Evolutionary conservation across 2,888 invertebrate species (phyloP), one percentile per base, ranked within the genome.

Genomic region (Falcaria lacertinaria): DNA sequence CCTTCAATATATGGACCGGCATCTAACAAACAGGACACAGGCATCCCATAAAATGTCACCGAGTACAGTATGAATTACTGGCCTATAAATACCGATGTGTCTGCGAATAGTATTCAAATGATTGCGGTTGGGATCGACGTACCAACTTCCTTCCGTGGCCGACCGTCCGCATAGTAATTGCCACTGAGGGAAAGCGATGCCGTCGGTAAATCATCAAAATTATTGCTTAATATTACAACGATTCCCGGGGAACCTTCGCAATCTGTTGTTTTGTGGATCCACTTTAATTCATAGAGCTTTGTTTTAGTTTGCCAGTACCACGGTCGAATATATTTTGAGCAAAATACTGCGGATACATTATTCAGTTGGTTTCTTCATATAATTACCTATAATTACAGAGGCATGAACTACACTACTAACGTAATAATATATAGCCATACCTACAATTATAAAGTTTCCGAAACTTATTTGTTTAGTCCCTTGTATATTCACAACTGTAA

Each of bases 161-260:
- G 71, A 70, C 79, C 74, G 74, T 57, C 80, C 83, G 83, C 80
- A 83, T 77, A 81, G 85, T 86, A 89, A 89, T 87, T 82, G 84
- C 80, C 70, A 68, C 65, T 52, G 64, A 57, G 70, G 74, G 77
- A 76, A 80, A 79, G 78, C 75, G 72, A 69, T 53, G 63, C 65
- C 56, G 64, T 64, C 70, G 66, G 72, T 89, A 87, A 88, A 89
- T 88, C 88, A 87, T 80, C 80, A 69, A 83, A 87, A 88, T 88
- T 86, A 86, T 83, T 87, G 74, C 83, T 80, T 84, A 78, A 82
- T 86, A 82, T 80, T 80, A 80, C 80, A 67, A 67, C 70, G 69
- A 71, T 77, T 77, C 72, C 53, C 66, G 60, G 59, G 59, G 47
- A 61, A 71, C 74, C 69, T 65, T 64, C 57, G 64, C 80, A 80